phyloP scores from a whole-genome alignment of 2,888 invertebrate species.

The Dascillus cervinus region DNA sequence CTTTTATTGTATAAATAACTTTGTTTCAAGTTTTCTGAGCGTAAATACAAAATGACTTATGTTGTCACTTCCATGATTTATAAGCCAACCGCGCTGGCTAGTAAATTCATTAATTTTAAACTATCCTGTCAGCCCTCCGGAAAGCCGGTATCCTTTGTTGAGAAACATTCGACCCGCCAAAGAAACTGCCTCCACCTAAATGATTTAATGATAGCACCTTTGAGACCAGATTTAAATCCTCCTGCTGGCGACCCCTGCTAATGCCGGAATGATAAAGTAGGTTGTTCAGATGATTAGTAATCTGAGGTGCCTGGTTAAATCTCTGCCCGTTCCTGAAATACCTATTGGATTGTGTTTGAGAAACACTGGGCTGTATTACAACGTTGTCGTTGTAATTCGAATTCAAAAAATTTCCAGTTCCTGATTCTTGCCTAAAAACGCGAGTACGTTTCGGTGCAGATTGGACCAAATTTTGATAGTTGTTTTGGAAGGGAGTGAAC shows the following conservation, averaged over 20 bases:
- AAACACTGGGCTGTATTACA: slow-evolving; percentile 6
- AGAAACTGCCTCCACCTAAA: slow-evolving; percentile 41
- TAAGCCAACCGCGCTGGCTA: too few species aligned
- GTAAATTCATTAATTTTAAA: neutral
- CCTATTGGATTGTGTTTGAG: slow-evolving; percentile 15
- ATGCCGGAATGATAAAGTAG: slow-evolving; percentile 60
- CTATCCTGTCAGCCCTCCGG: neutral
- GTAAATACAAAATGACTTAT: neutral
- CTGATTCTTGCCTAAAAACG: slow-evolving; percentile 37
- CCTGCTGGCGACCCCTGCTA: slow-evolving; percentile 50
- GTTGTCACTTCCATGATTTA: too few species aligned
- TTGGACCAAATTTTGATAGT: too few species aligned
- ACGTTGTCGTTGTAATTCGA: slow-evolving; percentile 13
- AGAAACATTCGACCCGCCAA: slow-evolving; percentile 40
- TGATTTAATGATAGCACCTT: slow-evolving; percentile 76
- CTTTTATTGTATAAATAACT: neutral
- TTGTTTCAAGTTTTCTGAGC: neutral
- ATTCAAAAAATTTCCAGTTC: slow-evolving; percentile 31
- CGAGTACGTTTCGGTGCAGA: slow-evolving; percentile 21
- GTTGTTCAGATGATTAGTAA: slow-evolving; percentile 54
- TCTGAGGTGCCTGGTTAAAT: slow-evolving; percentile 20
- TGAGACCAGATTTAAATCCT: slow-evolving; percentile 73
- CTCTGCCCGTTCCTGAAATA: slow-evolving; percentile 24
- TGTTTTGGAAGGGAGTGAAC: slow-evolving; percentile 2
- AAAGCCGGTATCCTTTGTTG: slow-evolving; percentile 12